Base-by-base conservation (phyloP, 2,888 invertebrate species). In the Orchestes rusci region DNA sequence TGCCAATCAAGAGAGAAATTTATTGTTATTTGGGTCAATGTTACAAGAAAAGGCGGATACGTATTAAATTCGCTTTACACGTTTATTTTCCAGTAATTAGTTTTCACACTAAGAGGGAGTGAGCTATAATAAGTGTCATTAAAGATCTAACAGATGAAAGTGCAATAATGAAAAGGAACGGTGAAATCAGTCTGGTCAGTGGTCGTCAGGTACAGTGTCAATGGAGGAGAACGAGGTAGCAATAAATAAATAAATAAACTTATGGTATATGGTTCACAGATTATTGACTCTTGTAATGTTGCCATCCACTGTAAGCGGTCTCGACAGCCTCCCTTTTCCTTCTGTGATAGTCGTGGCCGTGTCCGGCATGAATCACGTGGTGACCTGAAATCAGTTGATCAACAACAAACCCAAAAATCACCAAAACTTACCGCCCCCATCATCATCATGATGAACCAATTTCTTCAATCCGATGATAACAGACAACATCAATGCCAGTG, bases 391-490 rank as follows among this genome's bases (percentile, higher is more conserved):
- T 7, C 5, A 23, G 5, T 23, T 5, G 23, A 23, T 23, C 23
- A 23, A 23, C 23, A 5, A 23, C 5, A 23, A 5, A 23, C 23
- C 23, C 23, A 23, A 10, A 7, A 23, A 5, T 10, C 23, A 7
- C 23, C 5, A 23, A 23, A 23, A 23, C 23, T 45, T 47, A 45
- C 47, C 54, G 35, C 65, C 62, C 3, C 64, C 70, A 55, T 65
- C 73, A 47, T 72, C 68, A 16, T 76, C 77, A 16, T 69, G 64
- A 2, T 79, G 74, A 0, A 81, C 67, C 41, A 84, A 66, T 50
- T 84, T 82, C 69, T 87, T 87, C 30, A 84, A 70, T 2, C 84
- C 86, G 1, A 86, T 74, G 30, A 87, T 73, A n/a, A 79, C 73
- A 30, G 87, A 82, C 43, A 87, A 69, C 77, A 86, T 76, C 8